phyloP scores from a whole-genome alignment of 1,140 invertebrate genomes.

The Drosophila subpulchrella region DNA sequence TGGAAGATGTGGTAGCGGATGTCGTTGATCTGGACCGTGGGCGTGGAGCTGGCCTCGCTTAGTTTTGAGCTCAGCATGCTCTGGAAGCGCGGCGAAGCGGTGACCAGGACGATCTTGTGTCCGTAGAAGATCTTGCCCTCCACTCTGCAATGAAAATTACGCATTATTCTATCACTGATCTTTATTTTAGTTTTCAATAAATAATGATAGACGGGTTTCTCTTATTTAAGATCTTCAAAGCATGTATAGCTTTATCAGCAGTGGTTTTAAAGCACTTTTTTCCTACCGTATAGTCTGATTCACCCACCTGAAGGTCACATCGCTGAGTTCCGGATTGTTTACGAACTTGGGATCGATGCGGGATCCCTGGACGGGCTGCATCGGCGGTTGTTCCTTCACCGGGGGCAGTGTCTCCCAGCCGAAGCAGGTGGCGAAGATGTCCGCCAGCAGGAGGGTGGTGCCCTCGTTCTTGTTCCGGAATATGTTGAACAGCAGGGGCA shows the following conservation, averaged over 20 bases:
- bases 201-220: too few relatives aligned
- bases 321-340: slow-evolving; percentile 95
- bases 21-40: slow-evolving; percentile 96
- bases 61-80: slow-evolving; percentile 93
- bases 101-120: slow-evolving; percentile 96
- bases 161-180: too few relatives aligned
- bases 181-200: too few relatives aligned
- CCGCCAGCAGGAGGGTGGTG: slow-evolving; percentile 93
- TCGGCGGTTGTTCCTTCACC: slow-evolving; percentile 89
- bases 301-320: slow-evolving; percentile 91
- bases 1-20: slow-evolving; percentile 94
- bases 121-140: slow-evolving; percentile 96
- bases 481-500: slow-evolving; percentile 95
- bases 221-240: too few relatives aligned
- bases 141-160: slow-evolving; percentile 86
- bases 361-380: slow-evolving; percentile 88
- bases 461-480: slow-evolving; percentile 96
- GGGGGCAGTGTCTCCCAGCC: slow-evolving; percentile 93
- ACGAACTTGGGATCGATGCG: slow-evolving; percentile 96
- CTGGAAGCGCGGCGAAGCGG: slow-evolving; percentile 93
- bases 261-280: too few relatives aligned
- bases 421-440: slow-evolving; percentile 95
- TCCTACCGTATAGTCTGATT: too few relatives aligned
- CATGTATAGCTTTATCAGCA: background rate
- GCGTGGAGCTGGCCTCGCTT: slow-evolving; percentile 89